Conservation (phyloP, 2,113 vertebrate species). For the Pollimyrus isidori region DNA sequence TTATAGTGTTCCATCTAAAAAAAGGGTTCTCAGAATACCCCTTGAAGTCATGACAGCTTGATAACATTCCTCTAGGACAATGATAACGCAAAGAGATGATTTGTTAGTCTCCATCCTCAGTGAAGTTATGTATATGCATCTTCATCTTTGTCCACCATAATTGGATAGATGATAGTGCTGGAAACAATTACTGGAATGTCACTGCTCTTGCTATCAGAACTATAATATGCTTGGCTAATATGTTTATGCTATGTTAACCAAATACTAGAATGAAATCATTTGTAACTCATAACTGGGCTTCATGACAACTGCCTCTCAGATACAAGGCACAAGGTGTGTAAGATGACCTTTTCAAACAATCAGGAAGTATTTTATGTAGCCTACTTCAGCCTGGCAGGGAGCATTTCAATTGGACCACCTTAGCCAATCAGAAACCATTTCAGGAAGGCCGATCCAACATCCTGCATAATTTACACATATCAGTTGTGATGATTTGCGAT, state of each 20-base stretch:
- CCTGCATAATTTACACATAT: constrained; percentile 44
- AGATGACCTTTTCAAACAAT: neutral
- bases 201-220: neutral
- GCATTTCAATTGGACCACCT: constrained; percentile 3
- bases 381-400: neutral
- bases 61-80: constrained; percentile 7
- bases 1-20: neutral
- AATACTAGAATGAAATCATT: neutral
- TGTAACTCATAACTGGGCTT: neutral
- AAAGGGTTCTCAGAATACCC: neutral
- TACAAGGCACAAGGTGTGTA: neutral
- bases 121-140: neutral
- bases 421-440: constrained; percentile 26
- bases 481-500: neutral
- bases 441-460: constrained; percentile 10
- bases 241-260: neutral
- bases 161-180: neutral
- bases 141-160: neutral
- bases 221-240: neutral
- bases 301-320: neutral
- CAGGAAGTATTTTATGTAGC: neutral
- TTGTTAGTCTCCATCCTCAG: neutral
- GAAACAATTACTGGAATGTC: neutral
- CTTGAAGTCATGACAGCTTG: neutral
- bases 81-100: neutral